These are phyloP conservation scores for Lucilia cuprina DNA, from an alignment of 1,140 invertebrate species.

Conservation along the genomic window DNA sequence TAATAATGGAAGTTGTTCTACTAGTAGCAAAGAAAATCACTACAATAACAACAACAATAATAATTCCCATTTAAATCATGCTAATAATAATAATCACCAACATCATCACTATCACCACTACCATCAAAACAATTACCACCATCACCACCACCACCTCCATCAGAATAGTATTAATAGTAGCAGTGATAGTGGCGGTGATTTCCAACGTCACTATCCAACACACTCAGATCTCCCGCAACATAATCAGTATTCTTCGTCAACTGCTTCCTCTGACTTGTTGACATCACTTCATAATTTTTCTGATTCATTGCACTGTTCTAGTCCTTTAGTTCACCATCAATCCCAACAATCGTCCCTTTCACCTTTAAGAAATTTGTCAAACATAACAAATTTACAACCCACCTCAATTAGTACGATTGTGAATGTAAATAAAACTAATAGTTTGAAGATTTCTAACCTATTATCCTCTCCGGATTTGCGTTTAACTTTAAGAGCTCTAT, in stretches of 20 bases:
- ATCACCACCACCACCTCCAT: constrained; percentile 36
- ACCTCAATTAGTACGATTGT: neutral
- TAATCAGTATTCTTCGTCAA: neutral
- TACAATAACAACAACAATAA: constrained; percentile 38
- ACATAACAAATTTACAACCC: neutral
- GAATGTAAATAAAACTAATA: neutral
- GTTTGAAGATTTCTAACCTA: neutral
- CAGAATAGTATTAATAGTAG: constrained; percentile 5
- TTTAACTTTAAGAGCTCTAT: neutral
- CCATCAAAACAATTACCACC: constrained; percentile 38
- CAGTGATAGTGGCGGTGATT: neutral
- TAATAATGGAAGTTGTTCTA: constrained; percentile 61
- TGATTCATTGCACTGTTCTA: neutral
- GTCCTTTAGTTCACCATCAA: neutral
- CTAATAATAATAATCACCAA: constrained; percentile 40
- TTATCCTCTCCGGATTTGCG: neutral
- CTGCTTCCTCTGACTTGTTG: neutral
- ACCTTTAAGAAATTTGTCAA: constrained; percentile 6
- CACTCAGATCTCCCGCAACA: neutral
- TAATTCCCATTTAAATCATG: constrained; percentile 39
- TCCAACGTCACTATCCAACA: neutral
- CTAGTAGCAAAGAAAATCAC: constrained; percentile 41
- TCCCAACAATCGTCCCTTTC: neutral
- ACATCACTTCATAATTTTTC: neutral
- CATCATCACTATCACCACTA: constrained; percentile 41